A percentile compares a stretch with the other conserved stretches of the same genome.
phyloP scores from a whole-genome alignment of 2,113 vertebrate species.

The Pygoscelis antarcticus region DNA sequence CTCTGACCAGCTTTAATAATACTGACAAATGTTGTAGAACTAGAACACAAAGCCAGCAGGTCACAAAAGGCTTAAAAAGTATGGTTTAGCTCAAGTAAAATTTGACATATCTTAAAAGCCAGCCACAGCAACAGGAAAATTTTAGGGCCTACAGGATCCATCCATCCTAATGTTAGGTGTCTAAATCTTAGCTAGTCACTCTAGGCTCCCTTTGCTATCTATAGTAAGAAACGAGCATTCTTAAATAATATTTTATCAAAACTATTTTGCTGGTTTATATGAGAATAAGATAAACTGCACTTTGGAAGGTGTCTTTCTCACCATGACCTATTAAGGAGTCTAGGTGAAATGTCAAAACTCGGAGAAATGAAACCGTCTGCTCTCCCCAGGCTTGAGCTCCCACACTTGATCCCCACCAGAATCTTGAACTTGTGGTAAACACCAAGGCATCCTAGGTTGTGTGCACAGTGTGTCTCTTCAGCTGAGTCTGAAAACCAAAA shows the following conservation, averaged over 20 bases:
- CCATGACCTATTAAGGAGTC: rapidly evolving
- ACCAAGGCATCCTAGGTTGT: rapidly evolving
- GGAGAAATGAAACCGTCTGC: background rate
- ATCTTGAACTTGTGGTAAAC: background rate
- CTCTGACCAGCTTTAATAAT: background rate
- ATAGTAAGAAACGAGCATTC: background rate
- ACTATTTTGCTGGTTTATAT: background rate
- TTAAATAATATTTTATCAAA: background rate
- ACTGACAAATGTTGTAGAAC: background rate
- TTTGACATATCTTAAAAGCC: background rate
- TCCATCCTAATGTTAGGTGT: background rate
- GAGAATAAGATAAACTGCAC: background rate
- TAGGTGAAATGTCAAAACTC: background rate
- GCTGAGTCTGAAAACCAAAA: background rate
- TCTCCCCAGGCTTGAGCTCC: background rate
- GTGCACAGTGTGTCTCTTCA: background rate
- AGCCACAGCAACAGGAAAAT: background rate
- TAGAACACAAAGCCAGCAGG: background rate
- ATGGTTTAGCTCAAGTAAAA: background rate
- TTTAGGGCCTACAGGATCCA: background rate
- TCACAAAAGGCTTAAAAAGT: background rate
- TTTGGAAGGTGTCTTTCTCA: background rate
- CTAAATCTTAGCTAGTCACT: background rate
- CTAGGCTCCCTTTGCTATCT: background rate
- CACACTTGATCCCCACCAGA: background rate